phyloP scores from a whole-genome alignment of 2,888 invertebrate species.

The Idaea straminata region DNA sequence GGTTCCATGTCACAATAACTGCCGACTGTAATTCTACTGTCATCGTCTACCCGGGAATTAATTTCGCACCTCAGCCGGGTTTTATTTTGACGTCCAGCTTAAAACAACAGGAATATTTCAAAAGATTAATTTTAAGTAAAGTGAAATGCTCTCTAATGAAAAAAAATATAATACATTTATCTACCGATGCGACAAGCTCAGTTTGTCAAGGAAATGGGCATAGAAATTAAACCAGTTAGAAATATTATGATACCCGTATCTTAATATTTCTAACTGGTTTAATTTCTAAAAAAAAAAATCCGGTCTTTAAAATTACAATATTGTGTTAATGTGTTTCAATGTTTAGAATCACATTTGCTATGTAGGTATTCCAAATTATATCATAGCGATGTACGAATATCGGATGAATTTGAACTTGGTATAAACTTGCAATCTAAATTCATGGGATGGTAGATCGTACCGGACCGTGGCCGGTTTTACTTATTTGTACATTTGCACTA shows the following conservation, averaged over 20 bases:
- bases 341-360: neutral
- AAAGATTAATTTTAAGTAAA: slow-evolving; percentile 17
- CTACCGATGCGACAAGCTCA: too few species aligned
- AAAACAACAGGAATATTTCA: slow-evolving; percentile 9
- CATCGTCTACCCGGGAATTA: slow-evolving; percentile 25
- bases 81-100: slow-evolving; percentile 24
- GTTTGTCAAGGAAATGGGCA: too few species aligned
- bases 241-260: too few species aligned
- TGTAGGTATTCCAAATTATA: slow-evolving; percentile 37
- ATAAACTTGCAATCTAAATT: slow-evolving; percentile 76
- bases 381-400: slow-evolving; percentile 41
- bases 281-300: too few species aligned
- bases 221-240: too few species aligned
- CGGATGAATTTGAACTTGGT: slow-evolving; percentile 65
- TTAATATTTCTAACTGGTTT: too few species aligned
- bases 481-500: slow-evolving; percentile 49
- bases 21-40: slow-evolving; percentile 27
- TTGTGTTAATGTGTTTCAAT: too few species aligned
- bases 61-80: slow-evolving; percentile 23
- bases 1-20: slow-evolving; percentile 28
- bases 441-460: slow-evolving; percentile 53
- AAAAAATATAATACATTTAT: too few species aligned
- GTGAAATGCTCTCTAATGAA: slow-evolving; percentile 8
- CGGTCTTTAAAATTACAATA: too few species aligned
- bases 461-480: slow-evolving; percentile 45